Conservation (phyloP, 1,140 invertebrate genomes). For the Bombus haemorrhoidalis region DNA sequence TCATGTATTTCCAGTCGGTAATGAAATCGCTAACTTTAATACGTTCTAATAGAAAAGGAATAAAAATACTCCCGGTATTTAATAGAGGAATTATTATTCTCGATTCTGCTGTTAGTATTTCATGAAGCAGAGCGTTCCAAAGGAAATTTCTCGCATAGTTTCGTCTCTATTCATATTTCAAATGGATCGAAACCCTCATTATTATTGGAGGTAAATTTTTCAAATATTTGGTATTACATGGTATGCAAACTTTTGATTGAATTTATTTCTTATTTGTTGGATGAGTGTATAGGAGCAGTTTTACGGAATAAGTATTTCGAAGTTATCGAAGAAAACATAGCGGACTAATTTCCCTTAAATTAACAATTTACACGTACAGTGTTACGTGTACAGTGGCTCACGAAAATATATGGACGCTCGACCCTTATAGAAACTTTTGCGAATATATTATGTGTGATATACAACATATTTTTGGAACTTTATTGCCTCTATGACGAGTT, state of each 20-base stretch:
- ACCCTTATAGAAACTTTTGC: no score
- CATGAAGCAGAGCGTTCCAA: background rate
- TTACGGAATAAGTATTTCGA: background rate
- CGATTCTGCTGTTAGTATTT: conserved; percentile 1
- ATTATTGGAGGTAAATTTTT: conserved; percentile 1
- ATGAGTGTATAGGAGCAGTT: background rate
- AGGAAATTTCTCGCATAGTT: conserved; percentile 19
- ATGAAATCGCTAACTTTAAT: no score
- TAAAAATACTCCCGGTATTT: background rate
- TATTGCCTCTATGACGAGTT: no score
- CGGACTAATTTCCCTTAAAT: no score
- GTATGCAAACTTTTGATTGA: background rate
- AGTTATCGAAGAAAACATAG: background rate
- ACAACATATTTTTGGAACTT: no score
- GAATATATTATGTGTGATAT: no score
- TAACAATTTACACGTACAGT: background rate
- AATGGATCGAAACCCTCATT: background rate
- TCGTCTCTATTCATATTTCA: background rate
- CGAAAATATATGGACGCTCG: no score
- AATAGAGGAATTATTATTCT: conserved; percentile 7
- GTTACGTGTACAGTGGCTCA: no score
- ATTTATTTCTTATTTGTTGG: background rate
- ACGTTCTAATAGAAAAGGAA: background rate
- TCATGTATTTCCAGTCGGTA: no score
- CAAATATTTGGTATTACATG: no score